Base-by-base conservation (phyloP, 2,888 invertebrate species). In the Clanis bilineata region DNA sequence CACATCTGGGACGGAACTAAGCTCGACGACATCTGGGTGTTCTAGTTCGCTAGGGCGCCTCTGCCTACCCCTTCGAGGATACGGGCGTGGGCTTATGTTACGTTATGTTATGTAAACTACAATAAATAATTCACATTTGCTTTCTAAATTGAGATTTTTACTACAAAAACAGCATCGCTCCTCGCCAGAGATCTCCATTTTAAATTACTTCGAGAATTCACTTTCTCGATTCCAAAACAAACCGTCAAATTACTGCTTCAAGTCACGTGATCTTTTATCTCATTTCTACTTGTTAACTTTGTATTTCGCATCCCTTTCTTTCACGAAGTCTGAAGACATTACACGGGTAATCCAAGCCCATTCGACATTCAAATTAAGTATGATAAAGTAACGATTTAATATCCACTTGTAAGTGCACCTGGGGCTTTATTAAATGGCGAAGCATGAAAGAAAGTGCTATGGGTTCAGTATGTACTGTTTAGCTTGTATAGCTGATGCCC, bases 341-440 rank as follows among this genome's bases (percentile, higher is more conserved):
- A 74, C 65, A 70, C 66, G 62, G 63, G 68, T 68, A 68, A 71
- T 72, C 69, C 70, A 62, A 69, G 66, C 66, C 64, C 62, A 72
- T 72, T 70, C 72, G 44, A 60, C 41, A 77, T 78, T 74, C 70
- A 74, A 76, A 74, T 76, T 70, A 74, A 72, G 72, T 64, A 72
- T 73, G 70, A 72, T 74, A 73, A 73, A 74, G 64, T 71, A 74
- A 69, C 65, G 71, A 70, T 72, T 77, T 72, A 71, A 68, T 74
- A 73, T 72, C 69, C 70, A 57, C 57, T 63, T 64, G 57, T 62
- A 55, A 57, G 28, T 56, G 61, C 61, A 61, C 61, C 61, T 61
- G 61, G 61, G 41, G 58, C 47, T 28, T 58, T 58, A 47, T 58
- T 58, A 25, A 32, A 51, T 12, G 38, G 47, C 1, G 6, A 38